Evolutionary conservation across 35 echinoderm and acorn worm species (phyloP), one percentile per base, ranked within the genome.

Genomic region (Acanthaster planci): DNA sequence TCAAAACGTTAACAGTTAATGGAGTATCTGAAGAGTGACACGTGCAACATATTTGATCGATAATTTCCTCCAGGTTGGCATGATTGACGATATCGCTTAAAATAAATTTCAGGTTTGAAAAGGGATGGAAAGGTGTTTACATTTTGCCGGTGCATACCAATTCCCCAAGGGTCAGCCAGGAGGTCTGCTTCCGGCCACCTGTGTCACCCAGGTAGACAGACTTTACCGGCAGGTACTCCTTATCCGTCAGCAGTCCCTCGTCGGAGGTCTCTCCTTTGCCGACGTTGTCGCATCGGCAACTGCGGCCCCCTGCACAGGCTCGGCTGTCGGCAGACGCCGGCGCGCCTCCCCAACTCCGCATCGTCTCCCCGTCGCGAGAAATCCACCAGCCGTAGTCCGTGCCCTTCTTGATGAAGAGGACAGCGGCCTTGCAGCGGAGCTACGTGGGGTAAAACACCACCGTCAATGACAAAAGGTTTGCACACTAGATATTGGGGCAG

Each of bases 221-320:
- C 30, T 51, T 84, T 1, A 93, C 78, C 0, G 91, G 91, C 12
- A 93, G 76, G 60, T 87, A 86, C 8, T 55, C 42, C 77, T 93
- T 93, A 64, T 93, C 80, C 8, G 76, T 85, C 34, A 93, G n/a
- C 18, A 80, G 21, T 2, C 91, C 91, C 77, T 93, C 91, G 21
- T 93, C 91, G 26, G 55, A 6, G 37, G 55, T 6, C 15, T 56
- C 51, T 0, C 8, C 51, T 34, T 80, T 85, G 2, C 52, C 36
- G 80, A 79, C 78, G 51, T 50, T 52, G 35, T 93, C 91, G 68
- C 91, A 93, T 79, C 84, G 87, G 31, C 90, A 93, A 2, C 0
- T 78, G 64, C 51, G 23, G 35, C 6, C 10, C 21, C 64, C 26
- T 14, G 64, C 64, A 10, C 84, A 86, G 16, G 40, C 67, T 26